Percentiles rank a stretch among this genome's conserved stretches.
Evolutionary conservation across 2,113 vertebrate genomes (phyloP).

Genomic region (Anas platyrhynchos): DNA sequence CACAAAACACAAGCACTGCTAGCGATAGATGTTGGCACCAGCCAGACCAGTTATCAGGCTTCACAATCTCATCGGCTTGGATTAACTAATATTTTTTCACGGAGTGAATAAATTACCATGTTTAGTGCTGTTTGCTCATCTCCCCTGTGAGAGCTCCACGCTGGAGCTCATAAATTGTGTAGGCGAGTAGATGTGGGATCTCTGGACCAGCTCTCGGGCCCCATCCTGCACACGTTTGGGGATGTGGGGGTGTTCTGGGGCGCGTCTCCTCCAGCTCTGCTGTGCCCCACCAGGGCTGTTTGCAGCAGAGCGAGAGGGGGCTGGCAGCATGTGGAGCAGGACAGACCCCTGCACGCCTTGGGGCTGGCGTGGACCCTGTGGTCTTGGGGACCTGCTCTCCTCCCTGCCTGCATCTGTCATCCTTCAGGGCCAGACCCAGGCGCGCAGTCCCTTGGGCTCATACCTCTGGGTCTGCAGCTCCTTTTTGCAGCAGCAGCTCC

Average conservation of each 20-base stretch:
- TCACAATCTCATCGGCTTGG: conserved; percentile 36
- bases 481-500: neutral
- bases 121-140: conserved; percentile 41
- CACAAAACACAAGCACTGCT: conserved; percentile 39
- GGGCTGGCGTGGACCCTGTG: too few relatives aligned
- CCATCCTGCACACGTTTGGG: neutral
- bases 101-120: conserved; percentile 48
- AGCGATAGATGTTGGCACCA: conserved; percentile 39
- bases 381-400: neutral
- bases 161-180: conserved; percentile 3
- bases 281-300: neutral
- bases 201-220: neutral
- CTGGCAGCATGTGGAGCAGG: neutral
- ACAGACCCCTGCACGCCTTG: neutral
- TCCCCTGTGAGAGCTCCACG: neutral
- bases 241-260: neutral
- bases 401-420: neutral
- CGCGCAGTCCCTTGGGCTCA: neutral
- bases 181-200: neutral
- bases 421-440: neutral
- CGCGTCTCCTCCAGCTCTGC: neutral
- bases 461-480: neutral
- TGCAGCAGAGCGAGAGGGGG: conserved; percentile 44
- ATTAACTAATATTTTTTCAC: conserved; percentile 59
- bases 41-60: conserved; percentile 43